Conservation (phyloP, 2,113 vertebrate genomes). For the Elaphurus davidianus region DNA sequence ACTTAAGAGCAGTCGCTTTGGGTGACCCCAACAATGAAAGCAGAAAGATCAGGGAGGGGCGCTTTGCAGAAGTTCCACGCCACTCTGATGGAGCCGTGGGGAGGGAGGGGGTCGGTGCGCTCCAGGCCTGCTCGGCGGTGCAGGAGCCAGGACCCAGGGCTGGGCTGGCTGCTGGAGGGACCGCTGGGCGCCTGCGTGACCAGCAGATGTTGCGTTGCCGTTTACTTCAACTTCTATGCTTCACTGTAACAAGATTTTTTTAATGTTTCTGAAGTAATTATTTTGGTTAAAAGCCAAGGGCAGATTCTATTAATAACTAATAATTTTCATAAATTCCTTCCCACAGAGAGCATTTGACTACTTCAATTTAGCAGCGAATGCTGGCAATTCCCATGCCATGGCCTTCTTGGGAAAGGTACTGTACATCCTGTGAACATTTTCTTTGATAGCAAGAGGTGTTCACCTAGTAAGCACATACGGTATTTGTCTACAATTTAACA, state of each 20-base stretch:
- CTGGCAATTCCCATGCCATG: constrained; percentile 98
- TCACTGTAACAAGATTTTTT: background rate
- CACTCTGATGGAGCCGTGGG: background rate
- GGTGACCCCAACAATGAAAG: background rate
- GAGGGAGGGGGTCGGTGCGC: background rate
- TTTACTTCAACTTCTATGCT: background rate
- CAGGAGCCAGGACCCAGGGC: background rate
- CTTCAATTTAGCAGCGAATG: constrained; percentile 97
- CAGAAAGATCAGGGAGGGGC: background rate
- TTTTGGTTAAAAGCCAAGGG: constrained; percentile 22
- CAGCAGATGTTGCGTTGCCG: background rate
- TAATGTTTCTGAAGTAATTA: constrained; percentile 2
- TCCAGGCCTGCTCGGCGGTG: background rate
- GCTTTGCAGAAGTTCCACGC: background rate
- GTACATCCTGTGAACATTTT: background rate
- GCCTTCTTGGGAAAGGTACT: constrained; percentile 97
- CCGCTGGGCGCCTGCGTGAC: background rate
- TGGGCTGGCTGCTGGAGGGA: background rate
- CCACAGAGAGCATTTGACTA: constrained; percentile 96
- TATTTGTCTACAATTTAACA: background rate
- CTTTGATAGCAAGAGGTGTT: background rate
- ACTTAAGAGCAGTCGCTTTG: background rate
- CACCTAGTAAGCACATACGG: background rate
- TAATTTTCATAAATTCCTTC: constrained; percentile 44
- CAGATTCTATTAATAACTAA: constrained; percentile 33